Evolutionary conservation across 2,888 invertebrate genomes (phyloP), one percentile per base, ranked within the genome.

Genomic region (Philaethria dido): DNA sequence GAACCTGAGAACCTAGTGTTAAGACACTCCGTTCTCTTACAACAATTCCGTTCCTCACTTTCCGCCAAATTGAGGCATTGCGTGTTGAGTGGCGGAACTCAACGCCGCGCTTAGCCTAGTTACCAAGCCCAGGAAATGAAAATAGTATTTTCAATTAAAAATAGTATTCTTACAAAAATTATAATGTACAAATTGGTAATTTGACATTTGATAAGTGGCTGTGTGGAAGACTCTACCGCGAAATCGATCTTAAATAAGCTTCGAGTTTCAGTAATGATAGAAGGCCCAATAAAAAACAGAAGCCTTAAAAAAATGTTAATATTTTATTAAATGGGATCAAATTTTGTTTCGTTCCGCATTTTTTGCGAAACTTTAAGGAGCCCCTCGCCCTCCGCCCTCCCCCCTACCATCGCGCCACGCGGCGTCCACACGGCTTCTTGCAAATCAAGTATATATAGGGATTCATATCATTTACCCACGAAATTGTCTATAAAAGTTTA

Each of bases 271-370:
- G 60, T 60, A 60, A 60, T 29, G 14, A 18, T 29, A 47, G 60
- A 60, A 33, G 33, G 9, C 29, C 29, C 13, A 47, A 60, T 29
- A 60, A 60, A 33, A 14, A 64, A 42, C 13, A 39, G 39, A 48
- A 64, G n/a, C 64, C 57, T 57, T 47, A 39, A 57, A 64, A 61
- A 47, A 45, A n/a, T 48, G 9, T 8, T 9, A 39, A 57, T 55
- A 47, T 64, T 48, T 64, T 47, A 22, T 48, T 22, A 47, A 64
- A 64, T 45, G 45, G 25, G 55, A 64, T 64, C 36, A 39, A 47
- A 48, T 64, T 57, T 45, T 33, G 45, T 57, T 57, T 47, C 47
- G 55, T 42, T 54, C 25, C 42, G 50, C 50, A 29, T 29, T 42
- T 62, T 52, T 52, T 18, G 25, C 52, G 25, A 9, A 16, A 42